Percentiles rank a stretch among this genome's conserved stretches.
phyloP scores from a whole-genome alignment of 2,113 vertebrate species.

The Pandion haliaetus region DNA sequence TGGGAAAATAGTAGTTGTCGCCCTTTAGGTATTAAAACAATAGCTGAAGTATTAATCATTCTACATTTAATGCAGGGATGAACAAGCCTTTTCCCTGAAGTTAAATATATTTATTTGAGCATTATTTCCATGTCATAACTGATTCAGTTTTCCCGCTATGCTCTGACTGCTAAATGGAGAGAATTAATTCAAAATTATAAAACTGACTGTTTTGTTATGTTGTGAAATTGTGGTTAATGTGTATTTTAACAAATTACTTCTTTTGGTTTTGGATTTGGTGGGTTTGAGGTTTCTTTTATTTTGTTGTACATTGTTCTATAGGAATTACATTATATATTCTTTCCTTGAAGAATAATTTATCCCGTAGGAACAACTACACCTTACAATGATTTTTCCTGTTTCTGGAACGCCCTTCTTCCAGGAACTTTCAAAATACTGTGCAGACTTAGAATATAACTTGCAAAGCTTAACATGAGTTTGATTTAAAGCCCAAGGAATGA shows the following conservation, averaged over 20 bases:
- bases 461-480: not conserved
- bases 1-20: slow-evolving; percentile 6
- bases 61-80: not conserved
- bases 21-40: slow-evolving; percentile 37
- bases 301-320: not conserved
- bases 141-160: not conserved
- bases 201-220: not conserved
- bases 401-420: not conserved
- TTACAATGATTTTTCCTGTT: not conserved
- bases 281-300: not conserved
- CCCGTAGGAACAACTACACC: not conserved
- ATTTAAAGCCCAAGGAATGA: not conserved
- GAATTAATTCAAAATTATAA: not conserved
- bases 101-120: not conserved
- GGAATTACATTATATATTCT: not conserved
- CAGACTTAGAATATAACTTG: not conserved
- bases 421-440: not conserved
- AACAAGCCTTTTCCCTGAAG: slow-evolving; percentile 22
- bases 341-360: not conserved
- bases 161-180: not conserved
- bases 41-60: slow-evolving; percentile 49
- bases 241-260: not conserved
- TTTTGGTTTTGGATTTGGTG: not conserved
- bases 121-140: slow-evolving; percentile 10
- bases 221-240: not conserved